phyloP scores from a whole-genome alignment of 2,888 invertebrate species.

The Ophioninae sp. region DNA sequence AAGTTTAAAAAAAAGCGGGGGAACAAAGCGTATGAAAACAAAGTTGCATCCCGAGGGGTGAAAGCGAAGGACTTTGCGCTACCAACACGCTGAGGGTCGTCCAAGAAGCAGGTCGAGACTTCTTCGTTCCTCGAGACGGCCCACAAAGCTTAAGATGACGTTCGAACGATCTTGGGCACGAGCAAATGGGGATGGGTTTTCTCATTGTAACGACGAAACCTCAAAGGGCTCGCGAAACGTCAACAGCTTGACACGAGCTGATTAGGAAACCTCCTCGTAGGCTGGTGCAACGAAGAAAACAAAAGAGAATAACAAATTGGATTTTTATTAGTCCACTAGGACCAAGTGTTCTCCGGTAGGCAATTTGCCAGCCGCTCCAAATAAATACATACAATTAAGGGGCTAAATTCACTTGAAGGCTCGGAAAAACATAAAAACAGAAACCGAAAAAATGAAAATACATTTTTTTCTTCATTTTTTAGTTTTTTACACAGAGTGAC shows the following conservation, averaged over 20 bases:
- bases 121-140: conserved; percentile 29
- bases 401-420: no score
- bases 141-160: conserved; percentile 55
- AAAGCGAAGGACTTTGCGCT: conserved; percentile 2
- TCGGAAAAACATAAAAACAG: no score
- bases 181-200: conserved; percentile 3
- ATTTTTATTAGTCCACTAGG: neutral
- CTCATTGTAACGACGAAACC: conserved; percentile 25
- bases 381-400: no score
- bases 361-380: no score
- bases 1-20: neutral
- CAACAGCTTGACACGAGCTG: neutral
- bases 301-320: neutral
- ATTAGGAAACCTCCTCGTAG: conserved; percentile 15
- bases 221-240: conserved; percentile 27
- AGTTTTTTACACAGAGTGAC: no score
- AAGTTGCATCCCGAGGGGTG: conserved; percentile 9
- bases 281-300: conserved; percentile 3
- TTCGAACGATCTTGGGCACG: neutral
- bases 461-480: no score
- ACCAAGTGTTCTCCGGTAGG: no score
- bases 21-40: conserved; percentile 15
- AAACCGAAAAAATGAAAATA: no score
- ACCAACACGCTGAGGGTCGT: conserved; percentile 29
- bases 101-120: conserved; percentile 55